Evolutionary conservation across 2,888 invertebrate species (phyloP), one percentile per base, ranked within the genome.

Genomic region (Pteria penguin): DNA sequence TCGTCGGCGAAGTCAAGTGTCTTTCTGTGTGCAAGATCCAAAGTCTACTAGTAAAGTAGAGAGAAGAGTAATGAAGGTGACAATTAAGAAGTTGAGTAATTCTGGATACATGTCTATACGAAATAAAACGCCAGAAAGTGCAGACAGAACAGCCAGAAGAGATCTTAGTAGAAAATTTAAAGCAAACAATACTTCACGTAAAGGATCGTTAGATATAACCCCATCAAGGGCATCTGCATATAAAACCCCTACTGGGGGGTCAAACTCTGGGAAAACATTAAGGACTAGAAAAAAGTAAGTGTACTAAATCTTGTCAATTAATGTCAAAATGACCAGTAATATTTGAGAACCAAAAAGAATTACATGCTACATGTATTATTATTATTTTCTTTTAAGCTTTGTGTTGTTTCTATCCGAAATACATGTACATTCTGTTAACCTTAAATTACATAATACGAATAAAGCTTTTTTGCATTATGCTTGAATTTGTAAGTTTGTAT

Each of bases 121-220:
- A 65, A 82, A 86, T 33, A 78, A 79, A 32, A 86, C 85, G 3
- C 86, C 86, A 5, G 84, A 85, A 27, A 82, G 79, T 63, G 73
- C 67, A 0, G 78, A 77, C 0, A 79, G 82, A 26, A 75, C 71
- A 11, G 73, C 73, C 2, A 57, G 84, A 4, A 69, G 79, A 57
- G 65, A 82, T 57, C 77, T 85, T 2, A 69, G 72, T 8, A 76
- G 77, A 24, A 80, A 75, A 32, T 83, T 86, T 78, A 77, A 76
- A 31, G 62, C 3, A 63, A 75, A 33, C 69, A 75, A 32, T 57
- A 62, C 26, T 45, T 45, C 3, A 45, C 18, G 8, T 8, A 45
- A 75, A 54, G 76, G 76, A 18, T 11, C 76, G 22, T 66, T 52
- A 61, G n/a, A n/a, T n/a, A n/a, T n/a, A n/a, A n/a, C n/a, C n/a